Evolutionary conservation across 2,888 invertebrate species (phyloP).

Genomic region (Oscheius sp.): DNA sequence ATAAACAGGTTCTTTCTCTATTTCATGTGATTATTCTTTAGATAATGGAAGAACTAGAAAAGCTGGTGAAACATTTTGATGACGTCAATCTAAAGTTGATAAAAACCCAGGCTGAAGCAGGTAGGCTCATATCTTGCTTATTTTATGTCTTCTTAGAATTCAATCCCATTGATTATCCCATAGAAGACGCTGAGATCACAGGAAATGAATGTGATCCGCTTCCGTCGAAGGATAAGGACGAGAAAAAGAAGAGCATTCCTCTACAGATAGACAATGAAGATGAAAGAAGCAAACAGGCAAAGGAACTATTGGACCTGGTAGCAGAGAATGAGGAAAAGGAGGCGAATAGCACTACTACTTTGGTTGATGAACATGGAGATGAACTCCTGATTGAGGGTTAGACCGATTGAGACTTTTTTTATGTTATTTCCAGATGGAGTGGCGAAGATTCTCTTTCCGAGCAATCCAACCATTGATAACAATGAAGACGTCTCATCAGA

Average conservation of each 20-base stretch:
- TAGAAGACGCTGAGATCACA: slow-evolving; percentile 38
- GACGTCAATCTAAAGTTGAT: slow-evolving; percentile 23
- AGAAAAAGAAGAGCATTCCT: not conserved
- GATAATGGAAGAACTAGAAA: slow-evolving; percentile 25
- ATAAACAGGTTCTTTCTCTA: slow-evolving; percentile 14
- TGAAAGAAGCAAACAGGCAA: not conserved
- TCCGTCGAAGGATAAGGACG: not conserved
- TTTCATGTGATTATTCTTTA: too few species aligned
- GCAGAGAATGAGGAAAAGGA: slow-evolving; percentile 1
- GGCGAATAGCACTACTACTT: not conserved
- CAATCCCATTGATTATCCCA: slow-evolving; percentile 34
- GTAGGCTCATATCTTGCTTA: not conserved
- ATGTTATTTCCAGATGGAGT: slow-evolving; percentile 41
- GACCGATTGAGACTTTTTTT: not conserved
- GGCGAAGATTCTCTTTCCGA: slow-evolving; percentile 45
- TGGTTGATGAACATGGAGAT: slow-evolving; percentile 48
- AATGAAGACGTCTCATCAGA: slow-evolving; percentile 18
- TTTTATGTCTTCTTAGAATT: slow-evolving; percentile 9
- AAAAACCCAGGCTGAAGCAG: slow-evolving; percentile 24
- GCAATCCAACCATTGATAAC: slow-evolving; percentile 27
- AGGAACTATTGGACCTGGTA: slow-evolving; percentile 3
- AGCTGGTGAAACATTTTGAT: slow-evolving; percentile 29
- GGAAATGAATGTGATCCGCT: slow-evolving; percentile 37
- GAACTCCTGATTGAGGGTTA: slow-evolving; percentile 40
- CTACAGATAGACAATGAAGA: not conserved